phyloP scores from a whole-genome alignment of 2,888 invertebrate genomes.

The Drosophila pegasa region DNA sequence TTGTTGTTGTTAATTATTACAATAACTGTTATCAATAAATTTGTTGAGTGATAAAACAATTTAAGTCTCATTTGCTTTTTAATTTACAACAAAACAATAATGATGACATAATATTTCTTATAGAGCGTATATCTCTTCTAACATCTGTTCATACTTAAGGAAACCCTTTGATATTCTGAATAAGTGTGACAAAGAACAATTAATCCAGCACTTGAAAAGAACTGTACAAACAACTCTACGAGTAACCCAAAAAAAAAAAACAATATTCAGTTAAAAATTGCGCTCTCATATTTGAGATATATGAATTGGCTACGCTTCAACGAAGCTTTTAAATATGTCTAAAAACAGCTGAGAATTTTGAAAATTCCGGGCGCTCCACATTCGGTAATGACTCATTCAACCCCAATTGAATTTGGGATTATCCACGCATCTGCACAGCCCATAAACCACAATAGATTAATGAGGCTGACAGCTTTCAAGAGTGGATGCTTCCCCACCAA shows the following conservation, averaged over 20 bases:
- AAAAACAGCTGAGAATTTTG: slow-evolving; percentile 49
- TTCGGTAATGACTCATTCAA: slow-evolving; percentile 51
- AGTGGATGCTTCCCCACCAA: background rate
- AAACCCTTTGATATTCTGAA: background rate
- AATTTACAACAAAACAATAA: background rate
- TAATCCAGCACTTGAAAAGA: background rate
- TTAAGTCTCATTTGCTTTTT: background rate
- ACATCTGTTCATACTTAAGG: slow-evolving; percentile 7
- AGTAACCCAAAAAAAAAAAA: too few species aligned
- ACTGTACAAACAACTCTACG: background rate
- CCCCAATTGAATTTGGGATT: slow-evolving; percentile 51
- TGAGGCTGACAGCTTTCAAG: slow-evolving; percentile 47
- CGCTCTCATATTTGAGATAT: slow-evolving; percentile 19
- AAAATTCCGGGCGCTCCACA: slow-evolving; percentile 13
- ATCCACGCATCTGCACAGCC: slow-evolving; percentile 35
- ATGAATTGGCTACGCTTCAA: slow-evolving; percentile 25
- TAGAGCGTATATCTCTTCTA: too few species aligned
- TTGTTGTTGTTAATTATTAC: too few species aligned
- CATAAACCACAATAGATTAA: slow-evolving; percentile 60
- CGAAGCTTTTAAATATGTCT: slow-evolving; percentile 5
- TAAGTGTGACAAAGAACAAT: background rate
- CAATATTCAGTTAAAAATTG: background rate
- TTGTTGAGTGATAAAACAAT: background rate
- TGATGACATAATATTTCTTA: slow-evolving; percentile 11
- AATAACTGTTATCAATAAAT: too few species aligned